A percentile compares a stretch with the other conserved stretches of the same genome.
phyloP scores from a whole-genome alignment of 2,888 invertebrate genomes.

The Diarsia dahlii region DNA sequence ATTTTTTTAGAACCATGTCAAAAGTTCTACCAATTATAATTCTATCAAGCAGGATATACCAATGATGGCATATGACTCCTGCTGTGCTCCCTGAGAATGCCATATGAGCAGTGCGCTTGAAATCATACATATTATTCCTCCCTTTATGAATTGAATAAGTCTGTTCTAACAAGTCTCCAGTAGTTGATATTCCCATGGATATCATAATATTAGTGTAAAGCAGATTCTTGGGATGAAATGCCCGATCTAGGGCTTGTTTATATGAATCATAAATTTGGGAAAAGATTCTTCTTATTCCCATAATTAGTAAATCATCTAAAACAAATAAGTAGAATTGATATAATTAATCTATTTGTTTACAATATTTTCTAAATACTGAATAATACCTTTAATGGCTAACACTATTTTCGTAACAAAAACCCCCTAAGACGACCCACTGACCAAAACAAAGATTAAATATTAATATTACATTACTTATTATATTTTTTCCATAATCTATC shows the following conservation, averaged over 20 bases:
- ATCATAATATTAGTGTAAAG: slow-evolving; percentile 95
- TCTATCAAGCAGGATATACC: slow-evolving; percentile 95
- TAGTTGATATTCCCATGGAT: slow-evolving; percentile 93
- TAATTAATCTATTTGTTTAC: slow-evolving; percentile 70
- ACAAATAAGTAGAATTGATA: slow-evolving; percentile 69
- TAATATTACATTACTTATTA: no score
- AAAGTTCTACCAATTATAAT: slow-evolving; percentile 93
- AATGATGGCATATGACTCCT: slow-evolving; percentile 95
- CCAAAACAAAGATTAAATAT: no score
- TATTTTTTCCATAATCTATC: neutral
- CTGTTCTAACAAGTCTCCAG: slow-evolving; percentile 96
- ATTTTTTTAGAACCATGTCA: slow-evolving; percentile 93
- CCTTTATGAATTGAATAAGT: slow-evolving; percentile 92
- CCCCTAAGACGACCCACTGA: no score
- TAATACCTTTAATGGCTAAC: slow-evolving; percentile 1
- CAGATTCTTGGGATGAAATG: slow-evolving; percentile 92
- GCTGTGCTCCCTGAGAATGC: slow-evolving; percentile 94
- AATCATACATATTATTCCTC: slow-evolving; percentile 90
- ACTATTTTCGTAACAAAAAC: neutral
- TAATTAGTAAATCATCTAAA: slow-evolving; percentile 74
- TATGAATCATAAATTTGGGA: slow-evolving; percentile 75
- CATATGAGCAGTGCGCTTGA: slow-evolving; percentile 93
- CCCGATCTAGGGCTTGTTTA: slow-evolving; percentile 74
- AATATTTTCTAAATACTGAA: slow-evolving; percentile 49
- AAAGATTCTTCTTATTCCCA: slow-evolving; percentile 79